Evolutionary conservation across 2,888 invertebrate genomes (phyloP).

Genomic region (Calameuta filiformis): DNA sequence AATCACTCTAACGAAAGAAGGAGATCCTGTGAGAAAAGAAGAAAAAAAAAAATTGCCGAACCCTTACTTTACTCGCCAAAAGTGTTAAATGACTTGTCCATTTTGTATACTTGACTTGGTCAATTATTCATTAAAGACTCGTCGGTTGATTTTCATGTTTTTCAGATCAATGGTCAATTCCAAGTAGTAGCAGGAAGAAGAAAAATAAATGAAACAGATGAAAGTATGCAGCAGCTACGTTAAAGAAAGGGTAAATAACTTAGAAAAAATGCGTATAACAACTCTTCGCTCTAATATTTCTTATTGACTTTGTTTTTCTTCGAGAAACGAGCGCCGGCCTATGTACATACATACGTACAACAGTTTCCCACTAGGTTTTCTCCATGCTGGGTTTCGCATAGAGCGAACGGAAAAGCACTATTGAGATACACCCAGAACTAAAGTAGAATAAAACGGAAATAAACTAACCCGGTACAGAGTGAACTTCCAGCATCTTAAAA

Average conservation of each 20-base stretch:
- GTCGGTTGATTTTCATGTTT: neutral
- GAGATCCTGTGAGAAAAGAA: neutral
- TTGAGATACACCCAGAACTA: neutral
- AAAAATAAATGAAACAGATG: neutral
- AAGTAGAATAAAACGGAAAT: neutral
- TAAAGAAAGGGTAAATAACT: neutral
- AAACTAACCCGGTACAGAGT: neutral
- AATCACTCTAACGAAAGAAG: neutral
- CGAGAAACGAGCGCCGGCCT: neutral
- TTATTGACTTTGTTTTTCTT: neutral
- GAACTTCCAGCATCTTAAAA: neutral
- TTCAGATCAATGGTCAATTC: neutral
- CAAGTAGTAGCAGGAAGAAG: neutral
- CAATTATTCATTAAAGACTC: neutral
- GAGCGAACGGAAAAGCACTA: neutral
- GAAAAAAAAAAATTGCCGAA: neutral
- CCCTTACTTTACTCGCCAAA: neutral
- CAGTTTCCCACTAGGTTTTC: neutral
- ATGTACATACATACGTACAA: neutral
- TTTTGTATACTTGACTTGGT: neutral
- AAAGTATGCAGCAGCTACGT: neutral
- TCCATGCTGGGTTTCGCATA: neutral
- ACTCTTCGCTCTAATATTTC: neutral
- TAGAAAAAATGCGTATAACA: neutral
- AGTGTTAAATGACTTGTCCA: neutral